Percentiles rank a stretch among this genome's conserved stretches.
Evolutionary conservation across 1,140 invertebrate species (phyloP).

Genomic region (Halesus radiatus): DNA sequence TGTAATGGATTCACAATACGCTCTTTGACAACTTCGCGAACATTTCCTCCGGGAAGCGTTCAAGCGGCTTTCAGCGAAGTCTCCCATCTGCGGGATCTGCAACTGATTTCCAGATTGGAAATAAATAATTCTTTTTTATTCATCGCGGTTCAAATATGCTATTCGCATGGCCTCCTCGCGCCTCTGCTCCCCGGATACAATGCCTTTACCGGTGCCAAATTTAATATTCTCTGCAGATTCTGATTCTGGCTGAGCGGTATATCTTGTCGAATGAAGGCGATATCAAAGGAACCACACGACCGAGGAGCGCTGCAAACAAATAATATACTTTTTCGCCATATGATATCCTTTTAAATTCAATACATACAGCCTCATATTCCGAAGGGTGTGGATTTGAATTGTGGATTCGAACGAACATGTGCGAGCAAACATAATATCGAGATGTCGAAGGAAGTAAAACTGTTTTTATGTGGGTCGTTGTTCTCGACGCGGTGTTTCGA

Average conservation of each 20-base stretch:
- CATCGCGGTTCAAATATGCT: constrained; percentile 50
- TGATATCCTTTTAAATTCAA: constrained; percentile 51
- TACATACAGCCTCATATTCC: constrained; percentile 33
- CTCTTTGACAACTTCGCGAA: constrained; percentile 53
- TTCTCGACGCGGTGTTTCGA: no score
- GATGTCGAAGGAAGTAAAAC: no score
- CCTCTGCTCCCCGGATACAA: constrained; percentile 26
- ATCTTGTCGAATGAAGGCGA: constrained; percentile 55
- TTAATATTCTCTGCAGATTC: constrained; percentile 52
- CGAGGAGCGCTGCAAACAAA: constrained; percentile 52
- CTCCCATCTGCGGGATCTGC: constrained; percentile 47
- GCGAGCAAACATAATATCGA: no score
- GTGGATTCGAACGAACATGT: background rate
- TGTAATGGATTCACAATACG: constrained; percentile 56
- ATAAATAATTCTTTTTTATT: constrained; percentile 56
- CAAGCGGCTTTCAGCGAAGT: constrained; percentile 24
- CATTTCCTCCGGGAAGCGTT: constrained; percentile 38
- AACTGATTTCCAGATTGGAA: constrained; percentile 57
- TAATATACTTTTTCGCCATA: constrained; percentile 48
- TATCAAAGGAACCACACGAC: constrained; percentile 50
- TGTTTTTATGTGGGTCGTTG: no score
- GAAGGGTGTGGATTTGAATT: constrained; percentile 15
- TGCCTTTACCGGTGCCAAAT: constrained; percentile 44
- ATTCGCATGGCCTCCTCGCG: constrained; percentile 41
- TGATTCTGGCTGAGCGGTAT: constrained; percentile 42